Evolutionary conservation across 64 coral and sea anemone genomes (phyloP).

Genomic region (Montipora efflorescens): DNA sequence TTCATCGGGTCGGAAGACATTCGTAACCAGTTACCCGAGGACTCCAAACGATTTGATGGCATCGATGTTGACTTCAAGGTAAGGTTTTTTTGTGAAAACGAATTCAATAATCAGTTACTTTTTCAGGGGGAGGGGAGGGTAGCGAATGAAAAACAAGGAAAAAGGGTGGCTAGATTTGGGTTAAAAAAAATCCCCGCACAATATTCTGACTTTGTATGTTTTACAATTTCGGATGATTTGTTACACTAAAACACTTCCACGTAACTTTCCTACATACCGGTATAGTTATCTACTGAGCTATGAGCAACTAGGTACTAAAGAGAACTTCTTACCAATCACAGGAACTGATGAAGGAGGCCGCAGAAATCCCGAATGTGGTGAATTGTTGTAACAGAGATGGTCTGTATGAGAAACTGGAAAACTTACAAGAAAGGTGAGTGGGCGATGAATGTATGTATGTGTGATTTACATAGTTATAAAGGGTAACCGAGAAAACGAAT

Average conservation of each 20-base stretch:
- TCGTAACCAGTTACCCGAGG: constrained; percentile 95
- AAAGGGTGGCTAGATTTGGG: too few relatives aligned
- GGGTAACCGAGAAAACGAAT: neutral
- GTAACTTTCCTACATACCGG: too few relatives aligned
- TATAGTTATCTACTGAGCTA: too few relatives aligned
- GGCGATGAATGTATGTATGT: neutral
- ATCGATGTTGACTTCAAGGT: constrained; percentile 98
- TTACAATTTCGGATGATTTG: too few relatives aligned
- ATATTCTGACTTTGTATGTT: too few relatives aligned
- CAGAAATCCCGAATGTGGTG: constrained; percentile 89
- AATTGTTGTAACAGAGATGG: constrained; percentile 93
- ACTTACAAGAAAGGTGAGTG: constrained; percentile 94
- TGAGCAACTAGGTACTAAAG: neutral
- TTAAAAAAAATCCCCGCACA: too few relatives aligned
- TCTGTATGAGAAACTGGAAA: constrained; percentile 96
- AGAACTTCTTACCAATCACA: neutral
- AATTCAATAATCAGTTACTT: too few relatives aligned
- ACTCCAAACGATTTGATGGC: constrained; percentile 97
- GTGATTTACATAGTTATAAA: neutral
- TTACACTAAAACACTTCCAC: too few relatives aligned
- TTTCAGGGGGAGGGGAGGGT: too few relatives aligned
- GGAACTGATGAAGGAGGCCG: constrained; percentile 92
- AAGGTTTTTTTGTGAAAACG: neutral
- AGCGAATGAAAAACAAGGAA: too few relatives aligned
- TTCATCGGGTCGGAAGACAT: constrained; percentile 99